Evolutionary conservation across 2,113 vertebrate species (phyloP).

Genomic region (Coracopsis vasa): DNA sequence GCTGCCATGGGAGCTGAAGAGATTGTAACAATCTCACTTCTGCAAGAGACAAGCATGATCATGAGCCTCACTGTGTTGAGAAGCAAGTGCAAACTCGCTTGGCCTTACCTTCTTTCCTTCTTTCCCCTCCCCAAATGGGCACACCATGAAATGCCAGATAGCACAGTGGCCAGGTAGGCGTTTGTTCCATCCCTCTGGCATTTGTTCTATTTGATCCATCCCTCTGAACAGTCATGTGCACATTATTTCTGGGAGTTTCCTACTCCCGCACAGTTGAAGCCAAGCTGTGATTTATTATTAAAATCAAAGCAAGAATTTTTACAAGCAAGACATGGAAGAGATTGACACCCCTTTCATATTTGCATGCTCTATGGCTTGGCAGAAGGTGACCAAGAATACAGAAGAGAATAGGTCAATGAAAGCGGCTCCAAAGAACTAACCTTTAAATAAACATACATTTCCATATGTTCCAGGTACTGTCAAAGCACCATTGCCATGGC

Average conservation of each 20-base stretch:
- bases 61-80: background rate
- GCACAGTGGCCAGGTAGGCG: background rate
- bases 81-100: background rate
- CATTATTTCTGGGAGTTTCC: background rate
- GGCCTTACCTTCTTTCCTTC: background rate
- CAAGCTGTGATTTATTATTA: conserved; percentile 2
- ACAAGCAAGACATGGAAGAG: background rate
- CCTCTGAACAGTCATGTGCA: background rate
- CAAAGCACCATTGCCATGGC: background rate
- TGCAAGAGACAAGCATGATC: background rate
- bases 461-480: fast-evolving
- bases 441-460: background rate
- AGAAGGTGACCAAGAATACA: background rate
- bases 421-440: background rate
- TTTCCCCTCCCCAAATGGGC: background rate
- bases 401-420: background rate
- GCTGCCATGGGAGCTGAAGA: background rate
- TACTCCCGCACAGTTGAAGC: background rate
- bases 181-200: background rate
- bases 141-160: background rate
- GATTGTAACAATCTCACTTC: background rate
- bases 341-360: background rate
- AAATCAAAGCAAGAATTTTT: conserved; percentile 11
- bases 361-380: background rate
- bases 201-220: background rate